A percentile compares a stretch with the other conserved stretches of the same genome.
These are phyloP conservation scores for Electrona antarctica DNA, from an alignment of 2,113 vertebrate genomes.

Conservation along the genomic window DNA sequence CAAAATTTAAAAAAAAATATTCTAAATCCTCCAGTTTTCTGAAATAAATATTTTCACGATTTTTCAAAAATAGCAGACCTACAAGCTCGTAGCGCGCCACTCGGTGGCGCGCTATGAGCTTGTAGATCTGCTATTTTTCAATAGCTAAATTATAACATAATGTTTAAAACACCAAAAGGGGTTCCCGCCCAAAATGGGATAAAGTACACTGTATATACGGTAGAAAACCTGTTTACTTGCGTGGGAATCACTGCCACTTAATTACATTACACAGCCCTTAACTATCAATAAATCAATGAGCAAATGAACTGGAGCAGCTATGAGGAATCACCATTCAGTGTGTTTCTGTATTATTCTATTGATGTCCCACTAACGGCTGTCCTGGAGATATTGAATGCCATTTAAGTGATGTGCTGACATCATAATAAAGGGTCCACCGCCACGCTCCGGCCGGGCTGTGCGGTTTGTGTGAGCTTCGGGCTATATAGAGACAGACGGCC, in stretches of 20 bases:
- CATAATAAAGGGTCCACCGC: slow-evolving; percentile 77
- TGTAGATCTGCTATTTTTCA: too few relatives aligned
- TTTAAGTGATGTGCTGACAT: slow-evolving; percentile 81
- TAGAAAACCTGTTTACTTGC: slow-evolving; percentile 71
- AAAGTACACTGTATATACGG: slow-evolving; percentile 51
- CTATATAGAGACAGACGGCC: slow-evolving; percentile 59
- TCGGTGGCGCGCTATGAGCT: too few relatives aligned
- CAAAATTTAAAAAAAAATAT: too few relatives aligned
- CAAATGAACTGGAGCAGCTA: slow-evolving; percentile 73
- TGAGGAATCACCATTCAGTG: slow-evolving; percentile 66
- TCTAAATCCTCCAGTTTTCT: too few relatives aligned
- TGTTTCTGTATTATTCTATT: slow-evolving; percentile 71
- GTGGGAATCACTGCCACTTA: slow-evolving; percentile 72
- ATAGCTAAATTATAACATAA: too few relatives aligned
- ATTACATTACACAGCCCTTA: slow-evolving; percentile 70
- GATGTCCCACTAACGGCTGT: slow-evolving; percentile 69
- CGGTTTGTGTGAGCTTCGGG: slow-evolving; percentile 60
- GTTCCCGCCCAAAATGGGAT: too few relatives aligned
- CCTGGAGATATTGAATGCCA: slow-evolving; percentile 78
- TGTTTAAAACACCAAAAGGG: too few relatives aligned
- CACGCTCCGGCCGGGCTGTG: slow-evolving; percentile 53
- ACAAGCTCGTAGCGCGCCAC: too few relatives aligned
- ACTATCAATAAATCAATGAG: slow-evolving; percentile 79
- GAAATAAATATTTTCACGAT: too few relatives aligned
- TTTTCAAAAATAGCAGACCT: too few relatives aligned